A percentile compares a stretch with the other conserved stretches of the same genome.
These are phyloP conservation scores for Agonopterix alstromeriana DNA, from an alignment of 2,888 invertebrate species.

Conservation along the genomic window DNA sequence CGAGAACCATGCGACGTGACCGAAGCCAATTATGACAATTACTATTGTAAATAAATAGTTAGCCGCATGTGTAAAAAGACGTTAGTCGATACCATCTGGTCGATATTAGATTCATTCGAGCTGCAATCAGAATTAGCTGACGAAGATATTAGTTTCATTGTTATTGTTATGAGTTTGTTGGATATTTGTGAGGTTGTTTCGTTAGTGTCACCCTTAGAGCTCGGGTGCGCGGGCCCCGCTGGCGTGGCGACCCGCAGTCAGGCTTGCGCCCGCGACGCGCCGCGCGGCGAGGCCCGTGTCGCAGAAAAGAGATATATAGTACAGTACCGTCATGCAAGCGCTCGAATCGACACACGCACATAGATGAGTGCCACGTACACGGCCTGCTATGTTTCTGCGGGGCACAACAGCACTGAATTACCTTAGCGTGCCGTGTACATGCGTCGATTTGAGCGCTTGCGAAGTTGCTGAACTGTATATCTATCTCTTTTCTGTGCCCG, in stretches of 20 bases:
- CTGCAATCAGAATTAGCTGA: slow-evolving; percentile 63
- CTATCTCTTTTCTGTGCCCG: too few species aligned
- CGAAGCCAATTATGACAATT: slow-evolving; percentile 41
- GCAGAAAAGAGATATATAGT: too few species aligned
- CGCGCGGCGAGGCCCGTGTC: slow-evolving; percentile 4
- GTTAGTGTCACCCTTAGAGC: slow-evolving; percentile 58
- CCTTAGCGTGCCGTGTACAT: slow-evolving; percentile 1
- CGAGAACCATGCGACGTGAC: slow-evolving; percentile 4
- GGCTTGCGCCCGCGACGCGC: slow-evolving; percentile 2
- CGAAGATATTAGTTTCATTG: slow-evolving; percentile 66
- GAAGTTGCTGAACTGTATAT: too few species aligned
- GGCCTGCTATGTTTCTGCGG: too few species aligned
- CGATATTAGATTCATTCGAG: slow-evolving; percentile 72
- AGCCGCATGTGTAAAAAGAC: slow-evolving; percentile 68
- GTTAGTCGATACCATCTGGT: slow-evolving; percentile 67
- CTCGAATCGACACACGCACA: too few species aligned
- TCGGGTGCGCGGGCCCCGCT: slow-evolving; percentile 4
- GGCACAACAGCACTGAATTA: not conserved
- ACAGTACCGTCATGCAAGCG: too few species aligned
- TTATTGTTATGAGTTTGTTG: slow-evolving; percentile 60
- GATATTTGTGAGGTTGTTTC: slow-evolving; percentile 54
- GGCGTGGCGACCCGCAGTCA: slow-evolving; percentile 5
- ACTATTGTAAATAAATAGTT: slow-evolving; percentile 71
- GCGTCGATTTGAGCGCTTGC: too few species aligned
- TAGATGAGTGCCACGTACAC: too few species aligned